Base-by-base conservation (phyloP, 2,888 invertebrate species). In the Monoplex corrugatus region DNA sequence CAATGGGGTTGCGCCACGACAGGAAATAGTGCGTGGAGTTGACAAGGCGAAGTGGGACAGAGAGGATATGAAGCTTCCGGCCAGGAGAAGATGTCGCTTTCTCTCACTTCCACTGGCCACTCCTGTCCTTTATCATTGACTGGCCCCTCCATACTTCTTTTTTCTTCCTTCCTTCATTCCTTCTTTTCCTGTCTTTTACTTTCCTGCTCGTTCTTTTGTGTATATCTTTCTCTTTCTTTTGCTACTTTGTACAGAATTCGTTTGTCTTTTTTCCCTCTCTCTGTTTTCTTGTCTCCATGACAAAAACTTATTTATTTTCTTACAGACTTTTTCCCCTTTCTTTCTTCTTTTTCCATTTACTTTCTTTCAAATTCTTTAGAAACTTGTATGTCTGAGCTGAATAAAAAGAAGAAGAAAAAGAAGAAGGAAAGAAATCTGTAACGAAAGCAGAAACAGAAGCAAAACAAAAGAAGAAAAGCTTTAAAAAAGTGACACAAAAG, bases 101-200 rank as follows among this genome's bases (percentile, higher is more conserved):
- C 87, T n/a, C n/a, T n/a, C n/a, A n/a, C n/a, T n/a, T n/a, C n/a
- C 89, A 83, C 84, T 80, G 86, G 82, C 44, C 86, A 86, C 82
- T 89, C 87, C 82, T 72, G 82, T 89, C 89, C 86, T 82, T 43
- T 43, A 43, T 43, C 40, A 43, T 38, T 80, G 6, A 38, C 43
- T n/a, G n/a, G n/a, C n/a, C n/a, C n/a, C n/a, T n/a, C n/a, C n/a
- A n/a, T n/a, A n/a, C n/a, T n/a, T n/a, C n/a, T 57, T 23, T 57
- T 57, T 57, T 10, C 10, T 57, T 16, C 28, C 57, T 57, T 2
- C 28, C 5, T 57, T 28, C 28, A 10, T 2, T 57, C 3, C 28
- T 1, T 57, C 10, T 57, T 28, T 57, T 28, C 1, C 28, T 57
- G 3, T 57, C 10, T 57, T 2, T 2, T 57, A 23, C 57, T 57